phyloP scores from a whole-genome alignment of 92 coral and sea anemone species.

The Pocillopora meandrina region DNA sequence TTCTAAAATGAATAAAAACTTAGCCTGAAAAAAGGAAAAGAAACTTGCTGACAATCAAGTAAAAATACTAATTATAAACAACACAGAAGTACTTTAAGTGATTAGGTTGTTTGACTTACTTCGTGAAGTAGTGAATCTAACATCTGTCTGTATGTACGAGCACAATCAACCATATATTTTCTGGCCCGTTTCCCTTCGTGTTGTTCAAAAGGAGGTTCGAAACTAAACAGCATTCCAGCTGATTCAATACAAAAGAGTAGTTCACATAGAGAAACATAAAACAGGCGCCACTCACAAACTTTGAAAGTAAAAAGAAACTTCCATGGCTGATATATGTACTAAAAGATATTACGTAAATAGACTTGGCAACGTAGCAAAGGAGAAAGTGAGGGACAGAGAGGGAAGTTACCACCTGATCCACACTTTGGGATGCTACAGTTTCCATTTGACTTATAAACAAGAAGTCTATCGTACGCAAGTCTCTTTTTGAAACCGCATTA shows the following conservation, averaged over 20 bases:
- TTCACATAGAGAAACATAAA: not conserved
- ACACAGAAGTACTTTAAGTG: no score
- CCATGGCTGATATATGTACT: not conserved
- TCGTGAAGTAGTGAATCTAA: conserved; percentile 86
- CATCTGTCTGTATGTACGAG: conserved; percentile 80
- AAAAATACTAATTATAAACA: not conserved
- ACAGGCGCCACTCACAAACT: not conserved
- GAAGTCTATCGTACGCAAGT: no score
- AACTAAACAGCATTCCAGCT: conserved; percentile 86
- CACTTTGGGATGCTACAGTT: no score
- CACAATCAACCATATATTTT: conserved; percentile 74
- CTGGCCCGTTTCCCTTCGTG: conserved; percentile 78
- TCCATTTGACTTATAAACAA: no score
- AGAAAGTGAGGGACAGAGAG: no score
- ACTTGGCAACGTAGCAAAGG: no score
- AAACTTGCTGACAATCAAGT: no score
- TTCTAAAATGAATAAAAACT: no score
- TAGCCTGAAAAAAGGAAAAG: no score
- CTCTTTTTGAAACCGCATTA: no score
- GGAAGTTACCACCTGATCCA: no score
- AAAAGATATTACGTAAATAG: no score
- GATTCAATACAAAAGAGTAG: not conserved
- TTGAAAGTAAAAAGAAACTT: not conserved
- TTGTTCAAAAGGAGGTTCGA: conserved; percentile 77
- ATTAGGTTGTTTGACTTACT: conserved; percentile 36